Evolutionary conservation across 2,797 vertebrate species (phyloP).

Genomic region (Gallinago solitaria): DNA sequence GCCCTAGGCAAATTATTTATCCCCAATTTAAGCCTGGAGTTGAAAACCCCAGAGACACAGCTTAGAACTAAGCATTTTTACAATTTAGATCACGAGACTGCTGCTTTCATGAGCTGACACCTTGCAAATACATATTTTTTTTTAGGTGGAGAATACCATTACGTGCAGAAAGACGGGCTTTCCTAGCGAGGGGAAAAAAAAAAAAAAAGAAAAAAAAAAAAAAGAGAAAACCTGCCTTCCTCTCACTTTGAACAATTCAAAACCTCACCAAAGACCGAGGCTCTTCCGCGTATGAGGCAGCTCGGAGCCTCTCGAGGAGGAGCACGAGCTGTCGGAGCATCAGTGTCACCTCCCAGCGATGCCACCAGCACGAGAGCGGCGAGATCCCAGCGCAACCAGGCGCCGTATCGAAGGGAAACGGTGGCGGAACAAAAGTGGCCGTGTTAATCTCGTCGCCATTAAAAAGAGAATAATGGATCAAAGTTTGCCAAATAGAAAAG

Average conservation of each 20-base stretch:
- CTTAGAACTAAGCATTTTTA: neutral
- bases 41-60: neutral
- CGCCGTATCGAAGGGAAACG: neutral
- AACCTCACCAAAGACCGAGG: neutral
- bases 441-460: slow-evolving; percentile 40
- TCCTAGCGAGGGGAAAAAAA: neutral
- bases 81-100: neutral
- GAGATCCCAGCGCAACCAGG: neutral
- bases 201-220: neutral
- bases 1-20: neutral
- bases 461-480: slow-evolving; percentile 66
- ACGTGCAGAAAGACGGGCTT: neutral
- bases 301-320: neutral
- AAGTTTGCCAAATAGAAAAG: slow-evolving; percentile 72
- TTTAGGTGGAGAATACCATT: neutral
- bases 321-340: neutral
- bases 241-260: neutral
- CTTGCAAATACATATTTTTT: neutral
- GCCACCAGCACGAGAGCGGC: neutral
- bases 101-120: neutral
- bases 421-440: neutral
- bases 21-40: neutral
- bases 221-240: neutral
- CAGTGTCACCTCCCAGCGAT: neutral
- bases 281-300: neutral